Conservation (phyloP, 2,797 vertebrate species). For the Tapirus indicus region DNA sequence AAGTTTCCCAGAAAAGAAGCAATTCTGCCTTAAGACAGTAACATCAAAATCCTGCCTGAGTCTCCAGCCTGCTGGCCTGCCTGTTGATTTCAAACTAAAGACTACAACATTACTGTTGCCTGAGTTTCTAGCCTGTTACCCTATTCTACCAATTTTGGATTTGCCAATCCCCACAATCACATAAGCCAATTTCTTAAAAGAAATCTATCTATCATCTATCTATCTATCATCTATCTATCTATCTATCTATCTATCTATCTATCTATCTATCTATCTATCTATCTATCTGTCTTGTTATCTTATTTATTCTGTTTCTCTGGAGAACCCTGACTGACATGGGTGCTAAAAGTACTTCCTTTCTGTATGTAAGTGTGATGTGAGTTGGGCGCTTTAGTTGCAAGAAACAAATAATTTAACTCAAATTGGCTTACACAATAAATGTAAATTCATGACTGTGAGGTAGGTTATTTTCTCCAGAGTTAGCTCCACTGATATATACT, state of each 20-base stretch:
- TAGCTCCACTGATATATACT: neutral
- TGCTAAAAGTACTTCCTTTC: neutral
- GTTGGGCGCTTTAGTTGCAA: neutral
- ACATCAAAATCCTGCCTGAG: neutral
- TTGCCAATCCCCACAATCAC: neutral
- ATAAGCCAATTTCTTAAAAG: neutral
- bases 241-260: neutral
- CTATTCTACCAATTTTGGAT: neutral
- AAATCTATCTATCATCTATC: neutral
- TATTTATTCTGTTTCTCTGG: neutral
- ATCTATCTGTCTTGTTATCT: neutral
- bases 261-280: neutral
- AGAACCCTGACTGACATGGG: neutral
- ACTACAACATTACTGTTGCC: neutral
- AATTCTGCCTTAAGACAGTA: neutral
- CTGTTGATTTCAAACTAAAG: neutral
- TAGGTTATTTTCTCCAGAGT: neutral
- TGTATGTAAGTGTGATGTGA: neutral
- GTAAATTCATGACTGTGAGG: neutral
- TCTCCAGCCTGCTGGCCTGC: neutral
- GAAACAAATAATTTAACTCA: neutral
- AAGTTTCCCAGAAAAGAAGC: neutral
- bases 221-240: neutral
- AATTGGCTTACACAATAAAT: neutral
- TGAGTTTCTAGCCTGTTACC: neutral